These are phyloP conservation scores for Oryzias curvinotus DNA, from an alignment of 2,113 vertebrate species.

Conservation along the genomic window DNA sequence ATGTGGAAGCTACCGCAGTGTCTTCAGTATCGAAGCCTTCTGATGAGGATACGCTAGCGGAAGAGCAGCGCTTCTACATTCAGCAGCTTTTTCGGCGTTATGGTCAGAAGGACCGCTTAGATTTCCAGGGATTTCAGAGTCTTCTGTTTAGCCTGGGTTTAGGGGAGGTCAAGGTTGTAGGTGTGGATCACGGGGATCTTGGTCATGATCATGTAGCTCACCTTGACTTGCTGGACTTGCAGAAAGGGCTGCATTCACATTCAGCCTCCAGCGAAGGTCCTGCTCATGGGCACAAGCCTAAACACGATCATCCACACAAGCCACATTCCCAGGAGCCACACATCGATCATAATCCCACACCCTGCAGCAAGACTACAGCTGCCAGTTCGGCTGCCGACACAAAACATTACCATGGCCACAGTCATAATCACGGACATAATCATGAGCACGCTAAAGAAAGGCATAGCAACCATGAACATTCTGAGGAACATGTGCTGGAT, in stretches of 20 bases:
- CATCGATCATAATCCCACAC: slow-evolving; percentile 11
- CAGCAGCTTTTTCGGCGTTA: slow-evolving; percentile 91
- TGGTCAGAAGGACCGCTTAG: slow-evolving; percentile 86
- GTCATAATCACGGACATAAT: slow-evolving; percentile 12
- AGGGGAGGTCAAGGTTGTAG: slow-evolving; percentile 89
- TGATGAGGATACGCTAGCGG: slow-evolving; percentile 77
- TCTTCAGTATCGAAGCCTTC: slow-evolving; percentile 44
- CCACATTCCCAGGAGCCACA: slow-evolving; percentile 27
- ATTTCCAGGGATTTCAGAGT: slow-evolving; percentile 91
- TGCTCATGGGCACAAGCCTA: slow-evolving; percentile 39
- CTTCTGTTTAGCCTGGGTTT: slow-evolving; percentile 90
- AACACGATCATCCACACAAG: slow-evolving; percentile 36
- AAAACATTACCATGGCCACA: neutral
- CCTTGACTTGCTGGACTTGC: slow-evolving; percentile 86
- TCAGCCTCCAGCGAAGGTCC: slow-evolving; percentile 67
- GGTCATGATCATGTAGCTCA: slow-evolving; percentile 95
- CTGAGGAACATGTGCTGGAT: slow-evolving; percentile 37
- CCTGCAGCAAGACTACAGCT: slow-evolving; percentile 9
- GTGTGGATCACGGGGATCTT: slow-evolving; percentile 87
- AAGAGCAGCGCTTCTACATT: slow-evolving; percentile 91
- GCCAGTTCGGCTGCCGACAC: slow-evolving; percentile 4
- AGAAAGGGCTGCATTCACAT: slow-evolving; percentile 86
- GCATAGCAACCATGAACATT: slow-evolving; percentile 29
- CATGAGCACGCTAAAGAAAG: no score
- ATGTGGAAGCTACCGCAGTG: slow-evolving; percentile 57